phyloP scores from a whole-genome alignment of 2,797 vertebrate species.

The Molothrus aeneus region DNA sequence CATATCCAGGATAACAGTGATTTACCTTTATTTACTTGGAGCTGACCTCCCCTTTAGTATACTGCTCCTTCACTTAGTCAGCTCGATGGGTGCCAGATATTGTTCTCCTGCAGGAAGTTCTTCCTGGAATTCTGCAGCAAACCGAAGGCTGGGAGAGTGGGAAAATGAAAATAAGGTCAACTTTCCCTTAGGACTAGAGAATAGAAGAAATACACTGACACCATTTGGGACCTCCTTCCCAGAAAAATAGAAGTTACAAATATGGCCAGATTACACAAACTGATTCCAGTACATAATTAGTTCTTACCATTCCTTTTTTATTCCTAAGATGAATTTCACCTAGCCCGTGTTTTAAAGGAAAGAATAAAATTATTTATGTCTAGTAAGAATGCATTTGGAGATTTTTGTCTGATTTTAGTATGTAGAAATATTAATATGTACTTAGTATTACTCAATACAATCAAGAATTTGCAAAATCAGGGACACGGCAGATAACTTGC shows the following conservation, averaged over 20 bases:
- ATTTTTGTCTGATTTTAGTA: neutral
- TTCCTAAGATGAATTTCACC: neutral
- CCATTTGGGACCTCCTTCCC: conserved; percentile 60
- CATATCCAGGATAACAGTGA: conserved; percentile 63
- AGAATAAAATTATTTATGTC: neutral
- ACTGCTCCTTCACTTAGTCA: conserved; percentile 72
- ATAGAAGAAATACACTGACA: conserved; percentile 59
- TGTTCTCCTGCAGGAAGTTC: conserved; percentile 75
- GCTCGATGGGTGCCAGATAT: conserved; percentile 70
- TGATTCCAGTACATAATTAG: conserved; percentile 31
- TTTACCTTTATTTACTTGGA: conserved; percentile 67
- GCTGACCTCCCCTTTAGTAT: conserved; percentile 70
- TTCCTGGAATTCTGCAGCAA: conserved; percentile 77
- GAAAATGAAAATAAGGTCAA: conserved; percentile 76
- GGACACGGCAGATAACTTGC: conserved; percentile 7
- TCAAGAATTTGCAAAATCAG: conserved; percentile 24
- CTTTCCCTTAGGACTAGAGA: conserved; percentile 72
- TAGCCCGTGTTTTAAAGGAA: neutral
- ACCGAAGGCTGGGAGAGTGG: conserved; percentile 65
- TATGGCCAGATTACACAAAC: conserved; percentile 43
- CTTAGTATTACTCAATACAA: neutral
- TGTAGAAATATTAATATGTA: neutral
- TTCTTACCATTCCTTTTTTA: conserved; percentile 5
- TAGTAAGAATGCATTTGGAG: neutral
- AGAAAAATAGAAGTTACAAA: conserved; percentile 68